phyloP scores from a whole-genome alignment of 2,113 vertebrate species.

The Engraulis encrasicolus region DNA sequence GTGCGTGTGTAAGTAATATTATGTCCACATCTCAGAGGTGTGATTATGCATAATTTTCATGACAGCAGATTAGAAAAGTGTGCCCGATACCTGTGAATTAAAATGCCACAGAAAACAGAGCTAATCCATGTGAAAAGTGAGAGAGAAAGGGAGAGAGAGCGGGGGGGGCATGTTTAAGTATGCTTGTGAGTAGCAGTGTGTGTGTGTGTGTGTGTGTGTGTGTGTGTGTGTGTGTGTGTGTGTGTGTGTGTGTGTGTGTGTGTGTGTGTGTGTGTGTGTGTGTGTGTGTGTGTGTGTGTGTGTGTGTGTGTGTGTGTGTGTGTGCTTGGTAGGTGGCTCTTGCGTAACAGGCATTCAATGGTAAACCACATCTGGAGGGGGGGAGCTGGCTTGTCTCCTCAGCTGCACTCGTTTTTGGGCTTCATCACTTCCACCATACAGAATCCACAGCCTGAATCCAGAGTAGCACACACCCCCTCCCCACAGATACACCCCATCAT shows the following conservation, averaged over 20 bases:
- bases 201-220: conserved; percentile 3
- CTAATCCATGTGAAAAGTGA: neutral
- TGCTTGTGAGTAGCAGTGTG: no score
- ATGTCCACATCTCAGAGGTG: neutral
- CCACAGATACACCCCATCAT: no score
- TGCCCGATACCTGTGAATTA: neutral
- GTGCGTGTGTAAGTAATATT: neutral
- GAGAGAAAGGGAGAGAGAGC: no score
- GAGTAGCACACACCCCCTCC: no score
- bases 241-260: no score
- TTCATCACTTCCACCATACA: neutral
- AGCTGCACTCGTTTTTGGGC: neutral
- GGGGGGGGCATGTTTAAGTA: no score
- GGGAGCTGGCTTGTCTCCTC: neutral
- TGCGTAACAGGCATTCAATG: neutral
- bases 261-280: no score
- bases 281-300: neutral
- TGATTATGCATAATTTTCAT: neutral
- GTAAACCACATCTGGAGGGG: neutral
- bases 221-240: no score
- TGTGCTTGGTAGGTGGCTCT: neutral
- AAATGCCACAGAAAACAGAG: neutral
- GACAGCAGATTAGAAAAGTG: conserved; percentile 7
- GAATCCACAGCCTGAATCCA: no score
- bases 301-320: no score